Percentiles rank a stretch among this genome's conserved stretches.
Conservation (phyloP, 2,888 invertebrate species). For the Drosophila recens region DNA sequence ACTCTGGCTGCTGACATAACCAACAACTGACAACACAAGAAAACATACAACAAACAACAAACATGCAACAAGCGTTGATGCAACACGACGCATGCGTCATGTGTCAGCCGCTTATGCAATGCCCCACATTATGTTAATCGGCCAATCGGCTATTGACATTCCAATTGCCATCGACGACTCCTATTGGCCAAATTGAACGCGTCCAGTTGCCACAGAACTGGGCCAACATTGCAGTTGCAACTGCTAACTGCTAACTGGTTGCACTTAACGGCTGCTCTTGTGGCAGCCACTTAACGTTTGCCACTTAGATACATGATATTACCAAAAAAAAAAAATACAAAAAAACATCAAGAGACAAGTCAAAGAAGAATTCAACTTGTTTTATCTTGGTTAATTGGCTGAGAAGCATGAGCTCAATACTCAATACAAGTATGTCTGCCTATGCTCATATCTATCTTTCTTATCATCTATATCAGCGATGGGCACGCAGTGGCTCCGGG, state of each 20-base stretch:
- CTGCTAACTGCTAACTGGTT: constrained; percentile 22
- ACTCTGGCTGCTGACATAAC: constrained; percentile 38
- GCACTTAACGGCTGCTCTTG: constrained; percentile 15
- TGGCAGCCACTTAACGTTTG: constrained; percentile 11
- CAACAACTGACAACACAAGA: constrained; percentile 4
- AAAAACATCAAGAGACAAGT: not conserved
- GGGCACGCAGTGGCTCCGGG: too few species aligned
- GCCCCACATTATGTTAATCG: constrained; percentile 48
- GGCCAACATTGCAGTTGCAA: constrained; percentile 38
- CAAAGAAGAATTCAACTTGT: not conserved
- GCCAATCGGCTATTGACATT: constrained; percentile 41
- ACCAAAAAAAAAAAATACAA: constrained; percentile 3
- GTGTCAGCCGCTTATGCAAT: constrained; percentile 42
- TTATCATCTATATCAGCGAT: not conserved
- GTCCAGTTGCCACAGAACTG: constrained; percentile 42
- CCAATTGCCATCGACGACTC: constrained; percentile 14
- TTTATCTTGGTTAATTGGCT: not conserved
- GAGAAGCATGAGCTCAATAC: not conserved
- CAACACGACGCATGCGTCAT: constrained; percentile 33
- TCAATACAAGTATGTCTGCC: not conserved
- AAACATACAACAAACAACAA: not conserved
- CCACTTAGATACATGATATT: constrained; percentile 1
- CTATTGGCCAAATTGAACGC: constrained; percentile 13
- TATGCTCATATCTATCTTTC: not conserved
- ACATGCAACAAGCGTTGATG: constrained; percentile 30